Evolutionary conservation across 1,140 invertebrate species (phyloP).

Genomic region (Drosophila kurseongensis): DNA sequence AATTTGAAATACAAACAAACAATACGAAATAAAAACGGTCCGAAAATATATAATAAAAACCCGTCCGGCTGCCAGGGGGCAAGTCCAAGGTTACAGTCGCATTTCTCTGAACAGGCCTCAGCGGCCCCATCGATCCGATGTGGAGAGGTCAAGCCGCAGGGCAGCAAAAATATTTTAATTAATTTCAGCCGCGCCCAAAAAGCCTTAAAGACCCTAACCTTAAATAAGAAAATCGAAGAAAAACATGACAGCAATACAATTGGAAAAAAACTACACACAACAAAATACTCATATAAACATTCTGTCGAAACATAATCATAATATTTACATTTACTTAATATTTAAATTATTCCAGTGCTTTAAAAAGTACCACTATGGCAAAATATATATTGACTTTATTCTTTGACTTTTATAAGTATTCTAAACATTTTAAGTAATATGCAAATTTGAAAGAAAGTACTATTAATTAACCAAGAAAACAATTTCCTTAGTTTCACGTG

Average conservation of each 20-base stretch:
- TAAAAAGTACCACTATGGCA: too few relatives aligned
- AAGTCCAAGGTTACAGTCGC: conserved; percentile 71
- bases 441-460: too few relatives aligned
- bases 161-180: conserved; percentile 65
- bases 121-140: conserved; percentile 26
- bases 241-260: neutral
- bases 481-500: neutral
- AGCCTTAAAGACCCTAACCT: conserved; percentile 49
- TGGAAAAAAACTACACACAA: neutral
- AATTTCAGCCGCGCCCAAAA: conserved; percentile 64
- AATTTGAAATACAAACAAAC: conserved; percentile 62
- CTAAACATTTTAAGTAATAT: neutral
- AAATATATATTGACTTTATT: too few relatives aligned
- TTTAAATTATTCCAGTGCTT: too few relatives aligned
- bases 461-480: too few relatives aligned
- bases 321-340: too few relatives aligned
- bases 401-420: too few relatives aligned
- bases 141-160: conserved; percentile 63
- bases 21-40: conserved; percentile 38
- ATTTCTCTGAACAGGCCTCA: conserved; percentile 6
- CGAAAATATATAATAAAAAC: conserved; percentile 21
- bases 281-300: neutral
- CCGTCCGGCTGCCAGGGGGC: conserved; percentile 40
- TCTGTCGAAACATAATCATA: too few relatives aligned
- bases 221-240: conserved; percentile 23